Base-by-base conservation (phyloP, 2,888 invertebrate genomes). In the Marronus borbonicus region DNA sequence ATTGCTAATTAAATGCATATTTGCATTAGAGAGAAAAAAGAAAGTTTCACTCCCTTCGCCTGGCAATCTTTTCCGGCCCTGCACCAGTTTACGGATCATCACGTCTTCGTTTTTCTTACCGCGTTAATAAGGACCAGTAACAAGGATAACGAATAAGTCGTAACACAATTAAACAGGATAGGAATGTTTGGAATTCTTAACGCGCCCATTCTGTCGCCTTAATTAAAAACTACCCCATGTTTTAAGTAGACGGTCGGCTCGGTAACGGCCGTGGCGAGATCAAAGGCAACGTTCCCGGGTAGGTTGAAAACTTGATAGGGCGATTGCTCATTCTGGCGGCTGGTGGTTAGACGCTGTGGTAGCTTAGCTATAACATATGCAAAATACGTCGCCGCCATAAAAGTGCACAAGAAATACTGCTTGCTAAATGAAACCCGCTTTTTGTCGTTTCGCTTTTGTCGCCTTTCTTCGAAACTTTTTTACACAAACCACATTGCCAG, bases 121-220 rank as follows among this genome's bases (percentile, higher is more conserved):
- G 77, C 77, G 39, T 69, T 78, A 78, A 78, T 74, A 78, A 80
- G 81, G 82, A 82, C 81, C 83, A 82, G 83, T 85, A 85, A 86
- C 85, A 82, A 83, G 82, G 81, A 82, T 83, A 83, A 83, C 81
- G 81, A 83, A 82, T 82, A 83, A 82, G 82, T 79, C 84, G 85
- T 85, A 85, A 85, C 84, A 85, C 87, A 86, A 87, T 87, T 87
- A 87, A 86, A 80, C 82, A 78, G 84, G 83, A 83, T 83, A 84
- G 87, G 88, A 87, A 88, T 88, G 87, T 84, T 83, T 84, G 86
- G 88, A 87, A 88, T 88, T 88, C 88, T 88, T 88, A 87, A 87
- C 87, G 88, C 85, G 86, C 85, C 85, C 87, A 85, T 87, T 86
- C 86, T 87, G 87, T 87, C 87, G 87, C 88, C 88, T 88, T 88